Conservation (phyloP, 2,113 vertebrate species). For the Poeciliopsis prolifica region DNA sequence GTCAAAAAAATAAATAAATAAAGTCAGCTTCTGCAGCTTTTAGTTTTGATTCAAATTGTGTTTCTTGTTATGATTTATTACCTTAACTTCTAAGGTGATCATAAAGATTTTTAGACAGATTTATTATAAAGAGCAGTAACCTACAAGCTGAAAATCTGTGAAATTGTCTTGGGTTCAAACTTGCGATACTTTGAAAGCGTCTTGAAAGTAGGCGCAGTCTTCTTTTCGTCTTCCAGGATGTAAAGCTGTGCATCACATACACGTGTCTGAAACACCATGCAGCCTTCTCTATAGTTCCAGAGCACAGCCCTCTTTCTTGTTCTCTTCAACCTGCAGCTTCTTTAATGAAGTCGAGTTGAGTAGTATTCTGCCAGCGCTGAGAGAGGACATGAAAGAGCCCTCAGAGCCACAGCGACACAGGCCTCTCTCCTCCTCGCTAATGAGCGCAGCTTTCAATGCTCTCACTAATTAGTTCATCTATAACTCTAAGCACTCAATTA, state of each 20-base stretch:
- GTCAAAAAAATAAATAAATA: not conserved
- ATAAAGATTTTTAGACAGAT: not conserved
- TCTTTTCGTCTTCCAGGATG: not conserved
- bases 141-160: not conserved
- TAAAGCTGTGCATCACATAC: not conserved
- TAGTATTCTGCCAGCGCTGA: constrained; percentile 38
- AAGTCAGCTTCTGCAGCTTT: not conserved
- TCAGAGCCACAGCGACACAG: constrained; percentile 66
- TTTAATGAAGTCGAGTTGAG: constrained; percentile 62
- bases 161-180: not conserved
- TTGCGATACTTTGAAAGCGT: not conserved
- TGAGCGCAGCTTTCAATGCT: constrained; percentile 79
- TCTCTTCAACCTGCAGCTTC: constrained; percentile 31
- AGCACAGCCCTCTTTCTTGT: constrained; percentile 1
- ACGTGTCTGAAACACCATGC: not conserved
- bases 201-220: not conserved
- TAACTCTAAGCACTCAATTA: constrained; percentile 85
- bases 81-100: not conserved
- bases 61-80: not conserved
- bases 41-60: not conserved
- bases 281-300: not conserved
- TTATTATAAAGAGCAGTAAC: not conserved
- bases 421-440: constrained; percentile 76
- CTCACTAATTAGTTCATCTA: constrained; percentile 84
- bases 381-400: constrained; percentile 67